Percentiles rank a stretch among this genome's conserved stretches.
phyloP scores from a whole-genome alignment of 2,113 vertebrate species.

The Pholis gunnellus region DNA sequence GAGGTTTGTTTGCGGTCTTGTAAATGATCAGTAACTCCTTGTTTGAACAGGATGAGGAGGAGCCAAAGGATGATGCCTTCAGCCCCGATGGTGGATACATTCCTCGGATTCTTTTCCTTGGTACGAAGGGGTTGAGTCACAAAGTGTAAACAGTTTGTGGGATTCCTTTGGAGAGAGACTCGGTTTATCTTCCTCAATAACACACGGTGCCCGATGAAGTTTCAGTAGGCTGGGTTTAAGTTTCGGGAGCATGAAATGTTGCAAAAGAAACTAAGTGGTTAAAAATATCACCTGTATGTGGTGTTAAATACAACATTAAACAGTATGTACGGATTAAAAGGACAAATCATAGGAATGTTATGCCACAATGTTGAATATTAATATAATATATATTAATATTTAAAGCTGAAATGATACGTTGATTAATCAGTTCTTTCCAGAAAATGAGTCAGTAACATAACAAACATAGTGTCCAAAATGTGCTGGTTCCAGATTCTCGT shows the following conservation, averaged over 20 bases:
- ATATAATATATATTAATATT: not conserved
- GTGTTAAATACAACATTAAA: not conserved
- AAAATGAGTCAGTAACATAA: not conserved
- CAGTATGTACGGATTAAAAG: not conserved
- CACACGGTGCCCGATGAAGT: not conserved
- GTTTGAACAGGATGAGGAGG: constrained; percentile 93
- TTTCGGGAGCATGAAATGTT: not conserved
- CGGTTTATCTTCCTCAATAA: not conserved
- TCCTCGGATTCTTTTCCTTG: constrained; percentile 97
- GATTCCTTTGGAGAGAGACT: constrained; percentile 9
- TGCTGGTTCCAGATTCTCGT: not conserved
- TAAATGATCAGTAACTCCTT: not conserved
- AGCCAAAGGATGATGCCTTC: constrained; percentile 93
- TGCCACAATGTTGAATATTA: not conserved
- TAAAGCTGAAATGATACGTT: not conserved
- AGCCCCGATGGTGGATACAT: constrained; percentile 98
- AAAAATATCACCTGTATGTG: not conserved
- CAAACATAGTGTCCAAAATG: not conserved
- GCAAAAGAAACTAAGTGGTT: not conserved
- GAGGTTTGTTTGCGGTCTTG: not conserved
- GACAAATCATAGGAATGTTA: not conserved
- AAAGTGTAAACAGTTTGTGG: constrained; percentile 16
- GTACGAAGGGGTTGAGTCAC: constrained; percentile 77
- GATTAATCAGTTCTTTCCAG: not conserved
- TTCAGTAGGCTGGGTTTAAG: not conserved